Percentiles rank a stretch among this genome's conserved stretches.
These are phyloP conservation scores for Rousettus madagascariensis DNA, from an alignment of 2,797 vertebrate species.

Conservation along the genomic window DNA sequence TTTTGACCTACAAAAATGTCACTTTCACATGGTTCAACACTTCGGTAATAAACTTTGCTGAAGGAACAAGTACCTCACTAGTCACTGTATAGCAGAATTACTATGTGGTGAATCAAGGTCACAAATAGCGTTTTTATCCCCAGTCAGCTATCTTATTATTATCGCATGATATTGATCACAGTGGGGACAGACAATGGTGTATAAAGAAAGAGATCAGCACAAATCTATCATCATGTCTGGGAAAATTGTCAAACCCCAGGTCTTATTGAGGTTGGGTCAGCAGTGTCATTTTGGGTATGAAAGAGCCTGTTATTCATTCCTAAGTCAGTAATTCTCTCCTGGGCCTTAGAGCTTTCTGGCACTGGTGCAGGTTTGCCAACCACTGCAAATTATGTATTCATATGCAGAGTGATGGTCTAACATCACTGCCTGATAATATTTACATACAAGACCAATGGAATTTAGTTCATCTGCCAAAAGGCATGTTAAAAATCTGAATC, in stretches of 20 bases:
- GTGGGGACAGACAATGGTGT: not conserved
- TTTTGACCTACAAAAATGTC: slow-evolving; percentile 23
- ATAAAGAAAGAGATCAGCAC: not conserved
- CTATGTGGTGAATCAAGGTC: not conserved
- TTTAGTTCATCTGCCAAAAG: slow-evolving; percentile 17
- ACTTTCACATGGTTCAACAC: not conserved
- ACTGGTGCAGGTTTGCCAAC: not conserved
- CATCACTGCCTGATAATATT: slow-evolving; percentile 8
- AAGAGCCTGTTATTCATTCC: not conserved
- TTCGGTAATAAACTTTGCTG: not conserved
- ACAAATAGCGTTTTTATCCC: not conserved
- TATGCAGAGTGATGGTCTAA: not conserved
- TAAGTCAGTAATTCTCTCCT: not conserved
- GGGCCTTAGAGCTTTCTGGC: not conserved
- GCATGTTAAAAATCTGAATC: slow-evolving; percentile 38
- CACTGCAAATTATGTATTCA: not conserved
- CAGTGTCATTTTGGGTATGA: not conserved
- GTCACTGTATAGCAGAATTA: not conserved
- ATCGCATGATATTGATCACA: not conserved
- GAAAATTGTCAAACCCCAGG: not conserved
- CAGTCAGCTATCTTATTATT: not conserved
- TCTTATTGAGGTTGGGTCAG: not conserved
- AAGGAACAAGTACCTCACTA: not conserved
- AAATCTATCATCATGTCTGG: not conserved
- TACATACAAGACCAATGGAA: not conserved